Evolutionary conservation across 30 jellyfish, hydroid and myxozoan genomes (phyloP).

Genomic region (Chrysaora quinquecirrha): DNA sequence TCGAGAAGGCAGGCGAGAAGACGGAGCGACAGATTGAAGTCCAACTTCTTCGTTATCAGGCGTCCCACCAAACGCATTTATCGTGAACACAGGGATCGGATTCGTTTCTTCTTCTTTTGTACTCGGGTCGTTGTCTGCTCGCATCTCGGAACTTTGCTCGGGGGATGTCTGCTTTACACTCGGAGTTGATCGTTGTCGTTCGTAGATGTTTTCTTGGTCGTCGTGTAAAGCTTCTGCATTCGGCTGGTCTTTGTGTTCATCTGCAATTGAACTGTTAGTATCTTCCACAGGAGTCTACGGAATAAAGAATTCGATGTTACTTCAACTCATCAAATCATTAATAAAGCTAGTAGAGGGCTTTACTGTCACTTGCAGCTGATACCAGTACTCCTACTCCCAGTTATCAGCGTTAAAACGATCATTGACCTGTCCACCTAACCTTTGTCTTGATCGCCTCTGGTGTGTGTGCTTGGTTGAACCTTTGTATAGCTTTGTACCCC

Average conservation of each 20-base stretch:
- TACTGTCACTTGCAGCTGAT: no score
- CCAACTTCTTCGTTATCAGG: conserved; percentile 10
- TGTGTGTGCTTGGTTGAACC: no score
- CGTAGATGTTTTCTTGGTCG: conserved; percentile 11
- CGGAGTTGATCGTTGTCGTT: no score
- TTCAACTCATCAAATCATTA: no score
- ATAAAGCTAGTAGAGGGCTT: no score
- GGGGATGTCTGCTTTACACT: not conserved
- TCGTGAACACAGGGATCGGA: conserved; percentile 35
- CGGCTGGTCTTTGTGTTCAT: not conserved
- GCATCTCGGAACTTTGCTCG: not conserved
- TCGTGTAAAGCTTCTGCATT: conserved; percentile 5
- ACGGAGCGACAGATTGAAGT: not conserved
- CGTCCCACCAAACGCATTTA: conserved; percentile 64
- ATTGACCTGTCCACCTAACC: no score
- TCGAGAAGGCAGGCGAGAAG: conserved; percentile 21
- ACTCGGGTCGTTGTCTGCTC: not conserved
- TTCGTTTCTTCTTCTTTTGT: not conserved
- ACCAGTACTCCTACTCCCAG: no score
- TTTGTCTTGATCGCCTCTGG: no score
- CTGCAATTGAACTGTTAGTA: no score
- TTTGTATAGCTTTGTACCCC: not conserved
- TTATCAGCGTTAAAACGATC: no score
- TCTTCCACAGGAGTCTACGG: no score
- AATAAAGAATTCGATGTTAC: no score